A percentile compares a stretch with the other conserved stretches of the same genome.
Evolutionary conservation across 2,797 vertebrate species (phyloP).

Genomic region (Gymnothorax reevesii): DNA sequence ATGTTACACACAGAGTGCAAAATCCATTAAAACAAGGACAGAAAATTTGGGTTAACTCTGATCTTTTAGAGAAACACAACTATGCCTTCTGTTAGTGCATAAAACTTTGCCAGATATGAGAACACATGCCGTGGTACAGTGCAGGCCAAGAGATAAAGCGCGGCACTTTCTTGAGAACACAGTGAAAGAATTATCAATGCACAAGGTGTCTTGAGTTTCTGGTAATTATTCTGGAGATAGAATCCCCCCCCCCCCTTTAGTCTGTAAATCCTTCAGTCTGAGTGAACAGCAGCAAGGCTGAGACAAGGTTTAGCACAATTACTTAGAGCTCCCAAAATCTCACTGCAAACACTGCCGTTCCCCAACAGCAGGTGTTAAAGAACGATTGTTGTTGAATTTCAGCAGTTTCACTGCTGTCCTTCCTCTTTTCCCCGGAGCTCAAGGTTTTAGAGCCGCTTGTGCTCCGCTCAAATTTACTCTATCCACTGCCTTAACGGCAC

Average conservation of each 20-base stretch:
- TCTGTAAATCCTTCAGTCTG: neutral
- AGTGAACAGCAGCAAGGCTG: neutral
- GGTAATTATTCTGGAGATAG: neutral
- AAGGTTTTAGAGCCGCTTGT: neutral
- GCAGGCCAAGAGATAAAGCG: neutral
- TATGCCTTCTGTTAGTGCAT: neutral
- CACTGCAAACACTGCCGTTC: neutral
- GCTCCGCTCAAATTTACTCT: neutral
- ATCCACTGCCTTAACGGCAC: neutral
- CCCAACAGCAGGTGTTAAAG: neutral
- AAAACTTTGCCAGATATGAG: neutral
- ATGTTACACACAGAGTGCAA: neutral
- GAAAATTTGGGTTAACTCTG: neutral
- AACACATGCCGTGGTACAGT: neutral
- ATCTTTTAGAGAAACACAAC: neutral
- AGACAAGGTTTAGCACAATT: neutral
- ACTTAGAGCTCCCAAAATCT: neutral
- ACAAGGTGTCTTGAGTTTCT: neutral
- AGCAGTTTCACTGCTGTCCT: neutral
- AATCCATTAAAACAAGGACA: neutral
- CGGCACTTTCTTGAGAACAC: neutral
- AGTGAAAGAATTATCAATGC: neutral
- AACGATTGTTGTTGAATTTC: neutral
- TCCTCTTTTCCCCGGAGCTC: neutral
- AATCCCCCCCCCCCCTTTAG: too few relatives aligned